Evolutionary conservation across 2,888 invertebrate species (phyloP).

Genomic region (Ornithoptera alexandrae): DNA sequence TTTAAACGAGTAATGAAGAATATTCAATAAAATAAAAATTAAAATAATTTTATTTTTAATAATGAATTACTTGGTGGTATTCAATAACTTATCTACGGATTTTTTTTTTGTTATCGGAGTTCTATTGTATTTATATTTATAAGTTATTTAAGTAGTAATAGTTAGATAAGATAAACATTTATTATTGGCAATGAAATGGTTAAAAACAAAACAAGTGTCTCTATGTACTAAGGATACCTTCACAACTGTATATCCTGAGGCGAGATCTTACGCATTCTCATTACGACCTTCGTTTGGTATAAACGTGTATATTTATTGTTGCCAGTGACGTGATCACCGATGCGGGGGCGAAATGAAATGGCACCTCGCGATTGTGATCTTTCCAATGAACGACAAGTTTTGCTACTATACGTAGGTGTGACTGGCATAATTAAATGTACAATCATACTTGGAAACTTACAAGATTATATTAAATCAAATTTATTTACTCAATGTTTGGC

Average conservation of each 20-base stretch:
- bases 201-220: slow-evolving; percentile 1
- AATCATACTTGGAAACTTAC: slow-evolving; percentile 22
- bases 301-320: slow-evolving; percentile 46
- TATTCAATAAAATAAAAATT: too few relatives aligned
- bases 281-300: slow-evolving; percentile 44
- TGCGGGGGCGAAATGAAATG: slow-evolving; percentile 71
- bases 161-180: too few relatives aligned
- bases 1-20: too few relatives aligned
- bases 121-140: neutral
- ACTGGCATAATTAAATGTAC: slow-evolving; percentile 31
- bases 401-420: slow-evolving; percentile 26
- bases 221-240: slow-evolving; percentile 13
- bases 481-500: slow-evolving; percentile 3
- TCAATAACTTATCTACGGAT: too few relatives aligned
- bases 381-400: slow-evolving; percentile 57
- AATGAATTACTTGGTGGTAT: too few relatives aligned
- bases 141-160: neutral
- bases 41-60: too few relatives aligned
- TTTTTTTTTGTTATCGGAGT: too few relatives aligned
- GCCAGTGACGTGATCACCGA: slow-evolving; percentile 54
- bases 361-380: slow-evolving; percentile 58
- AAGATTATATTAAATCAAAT: slow-evolving; percentile 22
- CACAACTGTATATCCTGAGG: slow-evolving; percentile 19
- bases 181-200: neutral
- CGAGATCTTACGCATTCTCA: slow-evolving; percentile 30